Percentiles rank a stretch among this genome's conserved stretches.
phyloP scores from a whole-genome alignment of 2,113 vertebrate genomes.

The Tautogolabrus adspersus region DNA sequence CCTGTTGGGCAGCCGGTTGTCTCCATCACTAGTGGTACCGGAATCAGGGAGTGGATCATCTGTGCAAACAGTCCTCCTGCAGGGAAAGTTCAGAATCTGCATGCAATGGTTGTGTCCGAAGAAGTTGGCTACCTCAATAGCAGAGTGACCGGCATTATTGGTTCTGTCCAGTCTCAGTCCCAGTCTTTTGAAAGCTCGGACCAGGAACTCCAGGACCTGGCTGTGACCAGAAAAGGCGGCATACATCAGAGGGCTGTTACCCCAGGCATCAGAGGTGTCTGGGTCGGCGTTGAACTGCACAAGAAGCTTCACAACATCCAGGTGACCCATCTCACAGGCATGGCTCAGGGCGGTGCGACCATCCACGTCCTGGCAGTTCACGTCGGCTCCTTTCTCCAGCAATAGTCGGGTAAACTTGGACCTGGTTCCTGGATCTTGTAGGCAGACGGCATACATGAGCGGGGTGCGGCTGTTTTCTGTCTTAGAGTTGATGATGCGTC shows the following conservation, averaged over 20 bases:
- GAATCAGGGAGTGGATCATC: slow-evolving; percentile 58
- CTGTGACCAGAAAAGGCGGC: slow-evolving; percentile 89
- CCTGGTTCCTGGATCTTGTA: slow-evolving; percentile 85
- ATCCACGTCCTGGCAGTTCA: slow-evolving; percentile 88
- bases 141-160: slow-evolving; percentile 87
- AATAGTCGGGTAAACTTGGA: slow-evolving; percentile 88
- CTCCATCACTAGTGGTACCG: slow-evolving; percentile 50
- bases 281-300: slow-evolving; percentile 92
- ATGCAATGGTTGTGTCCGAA: slow-evolving; percentile 88
- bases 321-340: slow-evolving; percentile 89
- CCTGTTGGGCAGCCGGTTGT: slow-evolving; percentile 72
- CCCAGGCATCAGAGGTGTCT: slow-evolving; percentile 86
- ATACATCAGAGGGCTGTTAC: slow-evolving; percentile 91
- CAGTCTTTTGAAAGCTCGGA: slow-evolving; percentile 91
- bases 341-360: slow-evolving; percentile 89
- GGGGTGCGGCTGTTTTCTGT: slow-evolving; percentile 89
- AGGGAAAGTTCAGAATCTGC: slow-evolving; percentile 81
- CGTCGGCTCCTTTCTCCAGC: slow-evolving; percentile 89
- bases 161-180: slow-evolving; percentile 87
- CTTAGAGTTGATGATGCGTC: slow-evolving; percentile 90
- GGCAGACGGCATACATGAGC: slow-evolving; percentile 88
- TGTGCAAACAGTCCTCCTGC: slow-evolving; percentile 53
- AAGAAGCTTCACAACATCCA: slow-evolving; percentile 89
- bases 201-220: slow-evolving; percentile 89
- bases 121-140: slow-evolving; percentile 85